A percentile compares a stretch with the other conserved stretches of the same genome.
These are phyloP conservation scores for Phytoseiulus persimilis DNA, from an alignment of 2,888 invertebrate genomes.

Conservation along the genomic window DNA sequence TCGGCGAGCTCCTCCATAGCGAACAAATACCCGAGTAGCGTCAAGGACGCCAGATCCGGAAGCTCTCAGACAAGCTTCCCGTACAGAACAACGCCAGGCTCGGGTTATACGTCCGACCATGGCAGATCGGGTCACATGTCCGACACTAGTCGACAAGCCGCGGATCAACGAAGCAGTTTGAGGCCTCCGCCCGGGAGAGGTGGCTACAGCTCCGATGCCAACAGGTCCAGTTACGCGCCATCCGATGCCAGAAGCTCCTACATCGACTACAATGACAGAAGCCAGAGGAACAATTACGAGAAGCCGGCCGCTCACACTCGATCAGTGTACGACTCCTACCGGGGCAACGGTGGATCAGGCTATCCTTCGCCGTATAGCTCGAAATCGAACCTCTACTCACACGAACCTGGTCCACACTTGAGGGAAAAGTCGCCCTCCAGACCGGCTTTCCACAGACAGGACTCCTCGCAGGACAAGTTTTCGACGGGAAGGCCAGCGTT, in stretches of 20 bases:
- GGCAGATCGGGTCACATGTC: constrained; percentile 44
- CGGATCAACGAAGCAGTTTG: constrained; percentile 42
- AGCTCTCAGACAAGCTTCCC: not conserved
- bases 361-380: constrained; percentile 28
- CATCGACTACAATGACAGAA: constrained; percentile 39
- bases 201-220: constrained; percentile 44
- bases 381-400: constrained; percentile 13
- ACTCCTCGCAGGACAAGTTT: constrained; percentile 21
- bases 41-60: not conserved
- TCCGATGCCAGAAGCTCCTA: constrained; percentile 8
- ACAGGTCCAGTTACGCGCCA: constrained; percentile 37
- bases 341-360: not conserved
- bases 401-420: not conserved
- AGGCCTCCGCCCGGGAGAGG: constrained; percentile 8
- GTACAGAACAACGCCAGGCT: not conserved
- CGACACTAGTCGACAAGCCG: constrained; percentile 43
- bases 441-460: constrained; percentile 1
- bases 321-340: constrained; percentile 16
- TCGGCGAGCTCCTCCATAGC: constrained; percentile 20
- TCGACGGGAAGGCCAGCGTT: no score
- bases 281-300: constrained; percentile 37
- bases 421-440: not conserved
- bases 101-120: constrained; percentile 44
- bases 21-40: constrained; percentile 1
- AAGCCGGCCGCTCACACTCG: constrained; percentile 39